These are phyloP conservation scores for Elephantulus edwardii DNA, from an alignment of 2,113 vertebrate species.

Conservation along the genomic window DNA sequence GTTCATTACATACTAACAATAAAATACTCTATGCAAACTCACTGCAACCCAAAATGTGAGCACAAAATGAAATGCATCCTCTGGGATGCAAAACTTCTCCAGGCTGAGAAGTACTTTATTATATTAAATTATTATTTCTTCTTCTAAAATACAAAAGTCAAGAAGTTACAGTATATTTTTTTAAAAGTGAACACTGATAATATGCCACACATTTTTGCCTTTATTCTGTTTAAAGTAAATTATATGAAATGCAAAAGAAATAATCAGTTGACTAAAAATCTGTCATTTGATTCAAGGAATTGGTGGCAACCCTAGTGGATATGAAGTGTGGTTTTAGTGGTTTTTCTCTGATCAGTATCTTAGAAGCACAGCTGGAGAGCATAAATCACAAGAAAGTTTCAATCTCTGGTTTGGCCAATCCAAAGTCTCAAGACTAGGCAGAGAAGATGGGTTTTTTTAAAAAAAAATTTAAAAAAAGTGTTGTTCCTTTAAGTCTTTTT, in stretches of 20 bases:
- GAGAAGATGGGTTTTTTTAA: too few relatives aligned
- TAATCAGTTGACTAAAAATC: constrained; percentile 75
- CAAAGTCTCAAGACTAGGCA: constrained; percentile 57
- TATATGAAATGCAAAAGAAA: constrained; percentile 66
- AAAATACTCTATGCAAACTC: not conserved
- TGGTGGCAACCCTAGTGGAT: constrained; percentile 60
- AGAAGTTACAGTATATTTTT: constrained; percentile 26
- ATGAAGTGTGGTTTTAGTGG: constrained; percentile 75
- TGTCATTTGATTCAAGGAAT: constrained; percentile 75
- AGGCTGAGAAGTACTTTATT: not conserved
- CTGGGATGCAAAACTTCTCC: not conserved
- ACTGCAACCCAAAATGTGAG: not conserved
- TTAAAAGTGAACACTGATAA: constrained; percentile 20
- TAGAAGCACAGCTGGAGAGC: constrained; percentile 70
- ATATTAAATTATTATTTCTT: not conserved
- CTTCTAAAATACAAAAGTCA: constrained; percentile 47
- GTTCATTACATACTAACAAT: not conserved
- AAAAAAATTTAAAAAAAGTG: constrained; percentile 48
- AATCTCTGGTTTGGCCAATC: not conserved
- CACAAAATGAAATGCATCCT: not conserved
- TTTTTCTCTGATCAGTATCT: constrained; percentile 73
- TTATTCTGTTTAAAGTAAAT: constrained; percentile 69
- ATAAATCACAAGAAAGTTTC: constrained; percentile 73
- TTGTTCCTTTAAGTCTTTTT: not conserved
- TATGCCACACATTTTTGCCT: constrained; percentile 40